Percentiles rank a stretch among this genome's conserved stretches.
These are phyloP conservation scores for Varanus salvator DNA, from an alignment of 2,113 vertebrate genomes.

Conservation along the genomic window DNA sequence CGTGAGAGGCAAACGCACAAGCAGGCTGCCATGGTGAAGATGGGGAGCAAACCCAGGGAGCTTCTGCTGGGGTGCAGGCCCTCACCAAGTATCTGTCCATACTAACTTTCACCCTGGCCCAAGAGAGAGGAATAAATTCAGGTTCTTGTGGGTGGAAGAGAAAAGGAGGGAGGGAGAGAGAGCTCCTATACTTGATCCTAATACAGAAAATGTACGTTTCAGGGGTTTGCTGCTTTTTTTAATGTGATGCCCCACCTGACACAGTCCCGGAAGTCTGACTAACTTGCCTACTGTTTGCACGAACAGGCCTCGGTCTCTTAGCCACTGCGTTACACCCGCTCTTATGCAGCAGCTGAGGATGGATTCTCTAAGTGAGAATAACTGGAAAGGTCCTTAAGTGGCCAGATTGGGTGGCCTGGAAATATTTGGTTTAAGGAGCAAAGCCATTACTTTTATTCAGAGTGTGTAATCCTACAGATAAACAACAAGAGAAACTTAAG, in stretches of 20 bases:
- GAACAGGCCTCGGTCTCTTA: constrained; percentile 1
- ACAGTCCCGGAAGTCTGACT: not conserved
- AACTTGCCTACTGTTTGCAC: not conserved
- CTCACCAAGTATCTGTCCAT: no score
- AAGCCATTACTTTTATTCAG: constrained; percentile 33
- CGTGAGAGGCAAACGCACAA: no score
- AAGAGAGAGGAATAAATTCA: no score
- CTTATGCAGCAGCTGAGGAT: not conserved
- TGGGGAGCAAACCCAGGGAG: no score
- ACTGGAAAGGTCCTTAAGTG: constrained; percentile 31
- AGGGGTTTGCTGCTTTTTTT: not conserved
- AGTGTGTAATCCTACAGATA: constrained; percentile 39
- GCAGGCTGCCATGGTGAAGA: no score
- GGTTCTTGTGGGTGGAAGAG: not conserved
- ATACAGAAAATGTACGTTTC: not conserved
- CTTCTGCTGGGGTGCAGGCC: no score
- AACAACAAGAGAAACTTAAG: constrained; percentile 32
- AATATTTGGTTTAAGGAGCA: constrained; percentile 42
- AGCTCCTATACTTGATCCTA: not conserved
- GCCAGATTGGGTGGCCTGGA: constrained; percentile 43
- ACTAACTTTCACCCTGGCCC: no score
- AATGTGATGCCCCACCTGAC: not conserved
- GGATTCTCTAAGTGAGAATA: constrained; percentile 39
- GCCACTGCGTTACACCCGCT: not conserved
- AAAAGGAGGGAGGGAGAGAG: not conserved